Evolutionary conservation across 2,888 invertebrate genomes (phyloP).

Genomic region (Tigriopus californicus): DNA sequence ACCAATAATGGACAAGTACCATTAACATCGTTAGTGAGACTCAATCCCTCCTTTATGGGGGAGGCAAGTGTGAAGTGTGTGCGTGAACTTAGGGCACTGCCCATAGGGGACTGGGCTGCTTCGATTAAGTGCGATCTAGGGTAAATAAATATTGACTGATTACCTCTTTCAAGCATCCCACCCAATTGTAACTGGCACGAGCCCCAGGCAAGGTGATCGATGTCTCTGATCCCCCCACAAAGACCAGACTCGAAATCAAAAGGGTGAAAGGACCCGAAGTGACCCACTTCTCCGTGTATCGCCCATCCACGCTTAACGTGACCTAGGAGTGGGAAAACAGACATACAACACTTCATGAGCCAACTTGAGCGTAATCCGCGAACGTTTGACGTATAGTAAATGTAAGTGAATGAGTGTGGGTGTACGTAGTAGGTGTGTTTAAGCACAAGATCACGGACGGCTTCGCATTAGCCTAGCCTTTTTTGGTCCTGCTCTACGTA

Average conservation of each 20-base stretch:
- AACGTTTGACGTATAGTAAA: neutral
- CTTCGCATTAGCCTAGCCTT: no score
- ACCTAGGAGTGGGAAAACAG: conserved; percentile 40
- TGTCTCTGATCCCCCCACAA: conserved; percentile 77
- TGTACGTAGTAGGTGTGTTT: no score
- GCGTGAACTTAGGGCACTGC: no score
- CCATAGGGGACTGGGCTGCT: no score
- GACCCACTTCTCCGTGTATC: conserved; percentile 72
- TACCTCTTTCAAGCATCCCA: conserved; percentile 83
- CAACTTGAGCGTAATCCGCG: neutral
- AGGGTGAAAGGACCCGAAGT: conserved; percentile 79
- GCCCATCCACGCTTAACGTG: conserved; percentile 73
- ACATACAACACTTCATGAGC: neutral
- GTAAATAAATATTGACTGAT: conserved; percentile 15
- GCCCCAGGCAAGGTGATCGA: conserved; percentile 61
- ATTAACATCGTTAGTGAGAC: no score
- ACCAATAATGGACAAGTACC: neutral
- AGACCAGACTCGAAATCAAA: conserved; percentile 65
- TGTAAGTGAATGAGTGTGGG: neutral
- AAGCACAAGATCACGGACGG: no score
- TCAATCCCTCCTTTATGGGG: no score
- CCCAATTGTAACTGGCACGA: conserved; percentile 57
- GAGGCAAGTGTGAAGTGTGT: no score
- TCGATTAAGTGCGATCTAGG: neutral
- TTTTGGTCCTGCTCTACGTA: no score